phyloP scores from a whole-genome alignment of 2,888 invertebrate genomes.

The Tetranychus truncatus region DNA sequence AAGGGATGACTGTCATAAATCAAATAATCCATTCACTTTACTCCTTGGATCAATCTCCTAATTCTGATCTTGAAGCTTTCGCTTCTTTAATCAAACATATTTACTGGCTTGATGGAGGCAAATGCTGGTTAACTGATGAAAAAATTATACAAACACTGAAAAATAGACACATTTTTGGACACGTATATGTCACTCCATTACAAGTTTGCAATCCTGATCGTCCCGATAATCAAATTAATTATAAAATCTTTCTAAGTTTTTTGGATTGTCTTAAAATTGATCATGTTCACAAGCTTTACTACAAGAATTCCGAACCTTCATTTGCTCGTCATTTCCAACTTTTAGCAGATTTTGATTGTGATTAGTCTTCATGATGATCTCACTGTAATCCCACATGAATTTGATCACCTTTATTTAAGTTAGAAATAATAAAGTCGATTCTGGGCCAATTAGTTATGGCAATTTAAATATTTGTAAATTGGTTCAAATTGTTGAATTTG shows the following conservation, averaged over 20 bases:
- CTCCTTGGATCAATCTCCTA: not conserved
- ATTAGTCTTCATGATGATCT: not conserved
- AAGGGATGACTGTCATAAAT: not conserved
- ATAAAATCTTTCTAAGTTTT: not conserved
- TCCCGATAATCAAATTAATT: not conserved
- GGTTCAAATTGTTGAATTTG: too few relatives aligned
- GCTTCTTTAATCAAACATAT: not conserved
- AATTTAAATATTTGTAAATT: too few relatives aligned
- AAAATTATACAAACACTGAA: not conserved
- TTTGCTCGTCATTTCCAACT: not conserved
- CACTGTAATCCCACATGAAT: not conserved
- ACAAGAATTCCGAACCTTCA: not conserved
- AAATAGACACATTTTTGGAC: not conserved
- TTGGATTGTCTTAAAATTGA: not conserved
- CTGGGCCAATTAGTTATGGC: too few relatives aligned
- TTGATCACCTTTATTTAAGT: not conserved
- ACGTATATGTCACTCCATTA: not conserved
- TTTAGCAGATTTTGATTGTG: not conserved
- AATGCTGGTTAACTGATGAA: constrained; percentile 4
- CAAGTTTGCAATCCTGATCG: not conserved
- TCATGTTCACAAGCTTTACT: not conserved
- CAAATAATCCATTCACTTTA: not conserved
- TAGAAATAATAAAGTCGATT: too few relatives aligned
- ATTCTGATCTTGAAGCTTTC: not conserved
- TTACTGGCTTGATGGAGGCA: constrained; percentile 4